These are phyloP conservation scores for Ptilorrhoa leucosticta DNA, from an alignment of 2,113 vertebrate species.

Conservation along the genomic window DNA sequence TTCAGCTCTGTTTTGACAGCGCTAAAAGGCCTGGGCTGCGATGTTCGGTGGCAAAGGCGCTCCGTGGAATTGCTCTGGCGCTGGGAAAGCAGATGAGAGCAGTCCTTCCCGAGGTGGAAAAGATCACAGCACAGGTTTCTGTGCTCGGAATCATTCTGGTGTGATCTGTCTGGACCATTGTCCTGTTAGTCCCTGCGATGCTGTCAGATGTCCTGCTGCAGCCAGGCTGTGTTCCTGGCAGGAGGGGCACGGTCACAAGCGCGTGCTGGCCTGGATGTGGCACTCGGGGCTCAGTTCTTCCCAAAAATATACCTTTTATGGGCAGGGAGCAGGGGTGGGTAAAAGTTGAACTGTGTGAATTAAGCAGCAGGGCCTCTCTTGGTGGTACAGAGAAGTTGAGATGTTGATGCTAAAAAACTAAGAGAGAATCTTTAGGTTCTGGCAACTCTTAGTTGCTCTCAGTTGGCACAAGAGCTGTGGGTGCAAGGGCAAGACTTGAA, in stretches of 20 bases:
- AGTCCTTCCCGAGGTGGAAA: neutral
- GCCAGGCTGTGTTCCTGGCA: neutral
- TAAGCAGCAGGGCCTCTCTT: neutral
- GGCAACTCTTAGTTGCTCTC: neutral
- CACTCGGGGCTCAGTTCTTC: neutral
- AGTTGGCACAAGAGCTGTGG: neutral
- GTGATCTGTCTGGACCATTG: neutral
- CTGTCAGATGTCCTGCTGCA: neutral
- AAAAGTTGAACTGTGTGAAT: neutral
- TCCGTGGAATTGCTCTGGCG: neutral
- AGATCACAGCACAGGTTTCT: neutral
- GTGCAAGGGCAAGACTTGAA: neutral
- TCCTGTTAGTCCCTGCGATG: neutral
- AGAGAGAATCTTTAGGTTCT: neutral
- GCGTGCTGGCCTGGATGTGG: neutral
- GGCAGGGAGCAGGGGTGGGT: neutral
- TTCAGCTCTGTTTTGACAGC: constrained; percentile 38
- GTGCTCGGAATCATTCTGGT: neutral
- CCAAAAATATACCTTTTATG: neutral
- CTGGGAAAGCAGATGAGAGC: neutral
- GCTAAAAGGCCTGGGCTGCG: neutral
- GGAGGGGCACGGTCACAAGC: neutral
- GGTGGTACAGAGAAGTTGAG: neutral
- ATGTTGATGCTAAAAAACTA: neutral
- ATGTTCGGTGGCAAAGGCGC: neutral